These are phyloP conservation scores for Apodemus speciosus DNA, from an alignment of 2,113 vertebrate genomes.

Conservation along the genomic window DNA sequence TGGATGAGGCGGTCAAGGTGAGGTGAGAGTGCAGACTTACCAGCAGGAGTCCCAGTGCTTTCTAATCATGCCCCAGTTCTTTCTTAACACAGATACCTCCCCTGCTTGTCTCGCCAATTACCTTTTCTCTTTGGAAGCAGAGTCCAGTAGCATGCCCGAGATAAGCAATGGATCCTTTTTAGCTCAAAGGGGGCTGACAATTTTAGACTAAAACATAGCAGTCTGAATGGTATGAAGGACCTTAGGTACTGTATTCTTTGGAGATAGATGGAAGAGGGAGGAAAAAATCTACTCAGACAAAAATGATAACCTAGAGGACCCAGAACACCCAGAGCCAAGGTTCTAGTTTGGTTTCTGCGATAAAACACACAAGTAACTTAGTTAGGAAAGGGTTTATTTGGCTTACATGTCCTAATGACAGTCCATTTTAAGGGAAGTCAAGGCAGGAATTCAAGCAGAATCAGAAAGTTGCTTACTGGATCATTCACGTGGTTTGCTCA, in stretches of 20 bases:
- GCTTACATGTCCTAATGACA: background rate
- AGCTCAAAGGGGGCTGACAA: conserved; percentile 1
- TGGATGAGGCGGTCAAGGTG: conserved; percentile 28
- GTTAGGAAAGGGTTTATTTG: background rate
- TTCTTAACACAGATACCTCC: background rate
- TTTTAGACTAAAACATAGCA: conserved; percentile 36
- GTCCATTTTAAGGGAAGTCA: background rate
- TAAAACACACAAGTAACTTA: background rate
- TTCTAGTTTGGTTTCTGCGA: background rate
- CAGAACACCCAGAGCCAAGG: background rate
- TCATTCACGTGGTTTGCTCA: background rate
- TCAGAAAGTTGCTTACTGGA: background rate
- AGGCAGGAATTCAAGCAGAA: background rate
- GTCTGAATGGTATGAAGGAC: background rate
- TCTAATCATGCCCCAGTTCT: background rate
- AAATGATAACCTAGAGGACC: background rate
- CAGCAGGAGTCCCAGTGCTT: background rate
- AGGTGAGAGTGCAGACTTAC: background rate
- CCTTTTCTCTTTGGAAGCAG: conserved; percentile 32
- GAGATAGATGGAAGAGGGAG: background rate
- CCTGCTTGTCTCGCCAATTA: background rate
- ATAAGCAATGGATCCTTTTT: conserved; percentile 14
- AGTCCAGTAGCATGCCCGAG: background rate
- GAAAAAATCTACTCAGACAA: background rate
- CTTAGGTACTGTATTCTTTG: background rate